phyloP scores from a whole-genome alignment of 2,113 vertebrate species.

The Sebastes schlegelii region DNA sequence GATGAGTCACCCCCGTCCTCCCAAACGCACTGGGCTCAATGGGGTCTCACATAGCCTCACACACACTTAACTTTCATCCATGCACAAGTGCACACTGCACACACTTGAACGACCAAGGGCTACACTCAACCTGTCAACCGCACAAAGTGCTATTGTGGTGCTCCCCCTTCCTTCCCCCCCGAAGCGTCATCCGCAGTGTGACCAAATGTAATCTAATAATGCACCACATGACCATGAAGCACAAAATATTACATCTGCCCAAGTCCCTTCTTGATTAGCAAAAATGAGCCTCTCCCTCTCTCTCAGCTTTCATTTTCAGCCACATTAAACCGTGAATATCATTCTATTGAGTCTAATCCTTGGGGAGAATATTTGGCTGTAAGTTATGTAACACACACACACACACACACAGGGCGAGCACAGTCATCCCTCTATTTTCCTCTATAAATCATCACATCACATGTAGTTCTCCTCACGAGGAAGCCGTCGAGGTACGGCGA shows the following conservation, averaged over 20 bases:
- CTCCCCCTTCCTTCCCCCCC: not conserved
- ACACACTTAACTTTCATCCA: slow-evolving; percentile 25
- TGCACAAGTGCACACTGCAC: not conserved
- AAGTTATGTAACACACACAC: slow-evolving; percentile 43
- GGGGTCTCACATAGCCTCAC: slow-evolving; percentile 33
- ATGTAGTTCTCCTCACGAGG: not conserved
- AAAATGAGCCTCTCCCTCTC: slow-evolving; percentile 20
- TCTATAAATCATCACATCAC: slow-evolving; percentile 14
- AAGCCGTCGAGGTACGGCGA: not conserved
- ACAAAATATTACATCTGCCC: slow-evolving; percentile 39
- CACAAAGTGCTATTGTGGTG: slow-evolving; percentile 19
- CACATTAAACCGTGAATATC: slow-evolving; percentile 49
- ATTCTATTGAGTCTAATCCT: slow-evolving; percentile 31
- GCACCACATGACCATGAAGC: slow-evolving; percentile 18
- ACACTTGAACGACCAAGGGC: slow-evolving; percentile 27
- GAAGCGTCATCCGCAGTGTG: slow-evolving; percentile 15
- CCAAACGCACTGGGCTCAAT: slow-evolving; percentile 35
- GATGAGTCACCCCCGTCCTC: slow-evolving; percentile 56
- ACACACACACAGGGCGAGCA: slow-evolving; percentile 19
- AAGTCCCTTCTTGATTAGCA: slow-evolving; percentile 37
- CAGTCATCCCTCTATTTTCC: not conserved
- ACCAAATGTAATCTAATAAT: slow-evolving; percentile 38
- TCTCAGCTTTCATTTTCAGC: slow-evolving; percentile 44
- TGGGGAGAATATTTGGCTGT: not conserved
- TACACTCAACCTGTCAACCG: slow-evolving; percentile 42